Evolutionary conservation across 2,797 vertebrate genomes (phyloP), one percentile per base, ranked within the genome.

Genomic region (Philypnodon macrostomus): DNA sequence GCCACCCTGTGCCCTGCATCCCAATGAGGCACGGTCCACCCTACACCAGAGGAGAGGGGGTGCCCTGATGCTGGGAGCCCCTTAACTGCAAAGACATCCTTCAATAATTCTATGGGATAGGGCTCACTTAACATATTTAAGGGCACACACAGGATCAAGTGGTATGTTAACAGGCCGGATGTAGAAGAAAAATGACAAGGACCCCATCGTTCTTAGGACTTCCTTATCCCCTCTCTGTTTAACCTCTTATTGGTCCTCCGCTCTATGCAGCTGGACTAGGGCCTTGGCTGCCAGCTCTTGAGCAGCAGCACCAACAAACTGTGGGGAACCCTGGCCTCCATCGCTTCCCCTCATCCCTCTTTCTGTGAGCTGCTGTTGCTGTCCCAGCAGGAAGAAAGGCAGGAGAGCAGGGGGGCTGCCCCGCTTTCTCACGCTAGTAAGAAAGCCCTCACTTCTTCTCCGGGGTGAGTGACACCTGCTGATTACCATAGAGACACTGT

Each of bases 401-500:
- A 55, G 63, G 63, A 72, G 69, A 65, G 34, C 47, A 40, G 31
- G 61, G 54, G 50, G 56, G 70, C 86, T 81, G 86, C 81, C 83
- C 80, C 71, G 85, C 87, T 90, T 94, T 95, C 92, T 94, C 92
- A 94, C 90, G 91, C 93, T 94, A 84, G 41, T 87, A 89, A 92
- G 91, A 92, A 90, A 91, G 89, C 86, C 85, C 80, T 89, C 86
- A 85, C 87, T 91, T 91, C 90, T 90, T 91, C 90, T 91, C 87
- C 4, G 66, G 87, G 72, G 88, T 88, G 85, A 88, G 85, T 87
- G 90, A 91, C 93, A 94, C 92, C 93, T 95, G 93, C 92, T 92
- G 91, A 94, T 95, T 95, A 94, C 88, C 92, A 91, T 94, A 92
- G 89, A 87, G 86, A 89, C 89, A 87, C 88, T 89, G 89, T 89